These are phyloP conservation scores for Apus apus DNA, from an alignment of 2,113 vertebrate species.

Conservation along the genomic window DNA sequence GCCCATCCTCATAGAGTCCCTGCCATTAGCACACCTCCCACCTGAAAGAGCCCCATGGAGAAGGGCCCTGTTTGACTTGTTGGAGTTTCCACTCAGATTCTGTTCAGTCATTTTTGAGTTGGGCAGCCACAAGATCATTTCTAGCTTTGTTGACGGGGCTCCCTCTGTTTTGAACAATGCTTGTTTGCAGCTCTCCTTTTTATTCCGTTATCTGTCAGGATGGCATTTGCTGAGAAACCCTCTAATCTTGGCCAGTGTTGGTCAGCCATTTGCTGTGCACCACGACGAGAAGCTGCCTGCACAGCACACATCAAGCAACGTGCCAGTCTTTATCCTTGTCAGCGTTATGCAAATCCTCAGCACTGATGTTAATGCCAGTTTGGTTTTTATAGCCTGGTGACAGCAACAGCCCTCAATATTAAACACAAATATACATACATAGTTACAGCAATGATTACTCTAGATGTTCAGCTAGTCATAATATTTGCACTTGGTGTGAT, in stretches of 20 bases:
- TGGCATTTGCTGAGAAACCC: conserved; percentile 9
- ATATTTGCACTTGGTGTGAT: conserved; percentile 55
- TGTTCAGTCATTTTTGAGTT: not conserved
- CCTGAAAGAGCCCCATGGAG: not conserved
- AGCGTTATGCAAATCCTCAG: conserved; percentile 56
- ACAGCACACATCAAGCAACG: not conserved
- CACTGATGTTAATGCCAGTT: conserved; percentile 45
- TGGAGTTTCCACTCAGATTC: not conserved
- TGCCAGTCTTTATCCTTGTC: conserved; percentile 47
- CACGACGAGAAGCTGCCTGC: not conserved
- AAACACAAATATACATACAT: conserved; percentile 58
- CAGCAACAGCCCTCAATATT: conserved; percentile 68
- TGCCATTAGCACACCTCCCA: not conserved
- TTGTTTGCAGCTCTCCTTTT: not conserved
- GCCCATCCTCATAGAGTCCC: not conserved
- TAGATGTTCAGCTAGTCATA: conserved; percentile 60
- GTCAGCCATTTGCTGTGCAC: not conserved
- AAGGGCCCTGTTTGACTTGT: not conserved
- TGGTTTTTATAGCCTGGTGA: conserved; percentile 65
- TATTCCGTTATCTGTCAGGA: not conserved
- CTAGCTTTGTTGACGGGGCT: not conserved
- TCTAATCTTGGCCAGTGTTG: not conserved
- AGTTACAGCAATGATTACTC: conserved; percentile 54
- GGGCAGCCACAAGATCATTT: not conserved
- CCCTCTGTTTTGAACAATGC: not conserved